Conservation (phyloP, 2,113 vertebrate species). For the Neodontobutis hainanensis region DNA sequence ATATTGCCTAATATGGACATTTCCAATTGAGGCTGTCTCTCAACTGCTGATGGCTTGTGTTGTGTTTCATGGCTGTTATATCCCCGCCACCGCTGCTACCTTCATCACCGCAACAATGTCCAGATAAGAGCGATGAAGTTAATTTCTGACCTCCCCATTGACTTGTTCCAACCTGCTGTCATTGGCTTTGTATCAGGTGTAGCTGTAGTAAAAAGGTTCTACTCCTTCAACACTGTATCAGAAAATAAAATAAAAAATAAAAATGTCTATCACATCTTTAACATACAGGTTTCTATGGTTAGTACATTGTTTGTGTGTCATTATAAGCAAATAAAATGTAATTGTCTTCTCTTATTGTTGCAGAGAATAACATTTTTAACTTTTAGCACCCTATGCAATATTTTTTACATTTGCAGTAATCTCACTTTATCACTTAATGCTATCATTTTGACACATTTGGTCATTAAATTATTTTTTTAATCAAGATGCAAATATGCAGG, state of each 20-base stretch:
- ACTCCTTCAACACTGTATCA: constrained; percentile 13
- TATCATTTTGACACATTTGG: too few species aligned
- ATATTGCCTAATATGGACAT: constrained; percentile 82
- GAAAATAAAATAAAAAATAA: not conserved
- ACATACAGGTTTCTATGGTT: not conserved
- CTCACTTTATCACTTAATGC: too few species aligned
- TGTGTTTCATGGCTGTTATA: constrained; percentile 67
- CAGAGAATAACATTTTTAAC: too few species aligned
- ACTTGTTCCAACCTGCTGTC: constrained; percentile 52
- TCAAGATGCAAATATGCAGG: too few species aligned
- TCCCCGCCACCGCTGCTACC: constrained; percentile 25
- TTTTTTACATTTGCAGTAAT: too few species aligned
- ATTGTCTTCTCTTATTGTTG: too few species aligned
- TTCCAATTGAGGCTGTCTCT: constrained; percentile 77
- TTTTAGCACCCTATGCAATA: too few species aligned
- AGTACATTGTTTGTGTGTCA: not conserved
- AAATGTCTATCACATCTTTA: not conserved
- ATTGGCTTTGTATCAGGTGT: constrained; percentile 59
- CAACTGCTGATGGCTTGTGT: constrained; percentile 61
- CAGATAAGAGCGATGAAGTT: constrained; percentile 77
- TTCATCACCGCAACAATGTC: constrained; percentile 57
- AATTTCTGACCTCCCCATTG: constrained; percentile 76
- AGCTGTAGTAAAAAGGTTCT: not conserved
- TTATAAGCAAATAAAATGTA: too few species aligned
- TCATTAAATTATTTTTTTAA: too few species aligned